phyloP scores from a whole-genome alignment of 2,113 vertebrate species.

The Puffinus mauretanicus region DNA sequence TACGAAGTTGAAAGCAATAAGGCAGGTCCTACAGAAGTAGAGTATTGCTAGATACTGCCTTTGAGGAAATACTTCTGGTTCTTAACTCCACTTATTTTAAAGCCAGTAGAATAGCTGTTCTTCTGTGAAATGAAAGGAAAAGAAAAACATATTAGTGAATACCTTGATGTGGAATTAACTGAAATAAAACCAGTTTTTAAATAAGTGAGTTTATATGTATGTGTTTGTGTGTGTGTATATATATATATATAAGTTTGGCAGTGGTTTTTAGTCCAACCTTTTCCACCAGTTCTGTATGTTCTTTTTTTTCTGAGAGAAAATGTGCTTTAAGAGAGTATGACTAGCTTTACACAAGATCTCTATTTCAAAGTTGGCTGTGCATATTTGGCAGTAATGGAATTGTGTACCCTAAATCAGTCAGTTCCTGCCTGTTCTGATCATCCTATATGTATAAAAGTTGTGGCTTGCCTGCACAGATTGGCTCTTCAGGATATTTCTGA shows the following conservation, averaged over 20 bases:
- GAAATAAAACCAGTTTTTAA: not conserved
- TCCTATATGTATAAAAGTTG: not conserved
- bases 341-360: not conserved
- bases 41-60: not conserved
- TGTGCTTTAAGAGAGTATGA: not conserved
- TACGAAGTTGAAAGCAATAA: not conserved
- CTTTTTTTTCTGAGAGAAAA: not conserved
- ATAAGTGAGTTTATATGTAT: not conserved
- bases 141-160: not conserved
- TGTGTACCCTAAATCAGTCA: not conserved
- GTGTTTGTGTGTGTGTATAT: rapidly evolving
- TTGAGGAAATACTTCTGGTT: not conserved
- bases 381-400: not conserved
- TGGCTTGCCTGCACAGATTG: not conserved
- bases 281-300: not conserved
- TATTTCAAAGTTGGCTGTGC: not conserved
- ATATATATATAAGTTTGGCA: not conserved
- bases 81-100: not conserved
- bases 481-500: not conserved
- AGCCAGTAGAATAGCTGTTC: not conserved
- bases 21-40: not conserved
- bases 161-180: not conserved
- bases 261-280: not conserved
- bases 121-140: not conserved
- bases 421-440: not conserved